Evolutionary conservation across 2,888 invertebrate species (phyloP), one percentile per base, ranked within the genome.

Genomic region (Tanaodytes sp.): DNA sequence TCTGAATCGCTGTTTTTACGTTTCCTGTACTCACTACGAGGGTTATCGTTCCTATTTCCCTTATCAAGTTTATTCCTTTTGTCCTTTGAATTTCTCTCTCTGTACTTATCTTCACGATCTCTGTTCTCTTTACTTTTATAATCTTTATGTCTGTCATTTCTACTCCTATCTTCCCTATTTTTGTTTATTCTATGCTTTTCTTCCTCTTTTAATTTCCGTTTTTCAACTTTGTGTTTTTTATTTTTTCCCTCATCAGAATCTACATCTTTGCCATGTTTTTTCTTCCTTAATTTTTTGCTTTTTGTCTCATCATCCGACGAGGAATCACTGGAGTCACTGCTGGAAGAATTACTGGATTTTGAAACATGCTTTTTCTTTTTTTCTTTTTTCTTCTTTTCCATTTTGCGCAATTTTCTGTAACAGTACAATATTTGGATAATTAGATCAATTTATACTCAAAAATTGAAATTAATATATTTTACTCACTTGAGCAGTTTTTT

Each of bases 401-500:
- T 86, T 82, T 91, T 91, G 74, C 91, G 90, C 48, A 92, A 82
- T 84, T 91, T 92, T 73, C 90, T 90, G 81, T 33, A 86, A 87
- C 8, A 23, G 23, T 5, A 23, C 23, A 23, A 8, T 23, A 23
- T 5, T 23, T 23, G 8, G 8, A 23, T 23, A 23, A 23, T 5
- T 23, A 23, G 8, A 23, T 23, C 23, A 23, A 23, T 4, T 5
- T 23, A 23, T 37, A 52, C 30, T 27, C 27, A 27, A 27, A 27
- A 6, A 6, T 27, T 9, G 27, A 15, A 2, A 18, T 16, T 18
- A 39, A 15, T 6, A 20, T 42, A 15, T 9, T n/a, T 5, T 18
- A 55, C 86, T 86, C 87, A 92, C 92, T 92, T 96, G n/a, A 97
- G 86, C 14, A 97, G 85, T 79, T 94, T 95, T 77, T 94, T 91